Conservation (phyloP, 2,888 invertebrate genomes). For the Pollenia angustigena region DNA sequence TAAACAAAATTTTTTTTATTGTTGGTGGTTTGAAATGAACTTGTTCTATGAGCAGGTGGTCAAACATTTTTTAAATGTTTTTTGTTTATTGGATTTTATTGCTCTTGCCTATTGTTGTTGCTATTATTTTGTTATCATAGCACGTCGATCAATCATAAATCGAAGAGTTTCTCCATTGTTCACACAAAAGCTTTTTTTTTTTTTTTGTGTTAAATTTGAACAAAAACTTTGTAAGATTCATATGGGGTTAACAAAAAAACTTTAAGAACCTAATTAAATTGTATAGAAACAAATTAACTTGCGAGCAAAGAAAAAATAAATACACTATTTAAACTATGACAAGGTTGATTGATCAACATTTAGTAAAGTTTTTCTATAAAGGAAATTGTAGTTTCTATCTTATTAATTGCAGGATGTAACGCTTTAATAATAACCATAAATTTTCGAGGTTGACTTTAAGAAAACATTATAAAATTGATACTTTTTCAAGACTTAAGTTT, state of each 20-base stretch:
- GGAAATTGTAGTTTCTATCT: neutral
- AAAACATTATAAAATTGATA: too few relatives aligned
- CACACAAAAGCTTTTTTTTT: conserved; percentile 38
- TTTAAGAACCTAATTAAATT: conserved; percentile 50
- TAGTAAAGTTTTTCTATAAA: neutral
- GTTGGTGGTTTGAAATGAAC: conserved; percentile 48
- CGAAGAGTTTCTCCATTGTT: conserved; percentile 31
- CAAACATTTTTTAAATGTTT: conserved; percentile 28
- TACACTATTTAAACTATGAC: conserved; percentile 9
- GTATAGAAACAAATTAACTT: conserved; percentile 20
- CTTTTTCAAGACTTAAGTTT: too few relatives aligned
- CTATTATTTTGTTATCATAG: conserved; percentile 49
- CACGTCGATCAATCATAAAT: conserved; percentile 64
- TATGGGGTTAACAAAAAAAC: conserved; percentile 49
- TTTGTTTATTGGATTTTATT: conserved; percentile 6
- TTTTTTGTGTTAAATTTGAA: neutral
- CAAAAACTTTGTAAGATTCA: conserved; percentile 14
- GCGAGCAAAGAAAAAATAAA: neutral
- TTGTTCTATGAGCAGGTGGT: conserved; percentile 62
- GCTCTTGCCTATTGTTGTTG: conserved; percentile 14
- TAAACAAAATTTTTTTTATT: conserved; percentile 8
- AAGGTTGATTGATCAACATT: conserved; percentile 40
- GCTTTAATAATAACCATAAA: neutral
- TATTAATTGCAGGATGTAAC: conserved; percentile 20
- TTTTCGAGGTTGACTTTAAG: too few relatives aligned